These are phyloP conservation scores for Mirza zaza DNA, from an alignment of 2,113 vertebrate species.

Conservation along the genomic window DNA sequence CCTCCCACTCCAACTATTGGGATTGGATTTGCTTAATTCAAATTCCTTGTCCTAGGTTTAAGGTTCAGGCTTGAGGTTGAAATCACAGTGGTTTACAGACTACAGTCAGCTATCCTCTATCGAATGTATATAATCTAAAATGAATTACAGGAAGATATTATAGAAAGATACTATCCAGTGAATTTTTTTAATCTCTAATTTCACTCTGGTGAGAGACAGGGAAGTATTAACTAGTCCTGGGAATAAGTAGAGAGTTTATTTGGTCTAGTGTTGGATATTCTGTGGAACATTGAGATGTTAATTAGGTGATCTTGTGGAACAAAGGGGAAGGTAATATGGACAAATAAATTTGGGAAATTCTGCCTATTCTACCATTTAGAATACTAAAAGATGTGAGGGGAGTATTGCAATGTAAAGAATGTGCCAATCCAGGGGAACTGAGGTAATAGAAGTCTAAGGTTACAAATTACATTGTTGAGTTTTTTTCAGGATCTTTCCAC, in stretches of 20 bases:
- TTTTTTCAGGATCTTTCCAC: background rate
- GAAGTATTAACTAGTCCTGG: background rate
- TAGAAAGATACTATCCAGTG: background rate
- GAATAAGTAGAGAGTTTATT: slow-evolving; percentile 32
- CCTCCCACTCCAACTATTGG: background rate
- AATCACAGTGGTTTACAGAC: slow-evolving; percentile 36
- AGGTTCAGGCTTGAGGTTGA: background rate
- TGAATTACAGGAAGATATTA: background rate
- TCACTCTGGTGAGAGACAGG: background rate
- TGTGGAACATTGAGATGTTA: background rate
- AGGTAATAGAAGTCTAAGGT: background rate
- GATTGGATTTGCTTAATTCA: slow-evolving; percentile 11
- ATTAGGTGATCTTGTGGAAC: background rate
- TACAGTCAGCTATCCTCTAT: background rate
- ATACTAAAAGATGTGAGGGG: background rate
- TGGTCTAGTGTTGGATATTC: background rate
- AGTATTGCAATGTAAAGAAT: background rate
- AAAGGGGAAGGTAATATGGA: background rate
- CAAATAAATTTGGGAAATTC: background rate
- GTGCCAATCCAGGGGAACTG: background rate
- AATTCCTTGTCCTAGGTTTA: background rate
- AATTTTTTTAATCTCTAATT: background rate
- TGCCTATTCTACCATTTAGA: background rate
- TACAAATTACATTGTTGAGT: background rate
- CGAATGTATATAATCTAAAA: background rate